A percentile compares a stretch with the other conserved stretches of the same genome.
These are phyloP conservation scores for Harpagifer antarcticus DNA, from an alignment of 2,797 vertebrate genomes.

Conservation along the genomic window DNA sequence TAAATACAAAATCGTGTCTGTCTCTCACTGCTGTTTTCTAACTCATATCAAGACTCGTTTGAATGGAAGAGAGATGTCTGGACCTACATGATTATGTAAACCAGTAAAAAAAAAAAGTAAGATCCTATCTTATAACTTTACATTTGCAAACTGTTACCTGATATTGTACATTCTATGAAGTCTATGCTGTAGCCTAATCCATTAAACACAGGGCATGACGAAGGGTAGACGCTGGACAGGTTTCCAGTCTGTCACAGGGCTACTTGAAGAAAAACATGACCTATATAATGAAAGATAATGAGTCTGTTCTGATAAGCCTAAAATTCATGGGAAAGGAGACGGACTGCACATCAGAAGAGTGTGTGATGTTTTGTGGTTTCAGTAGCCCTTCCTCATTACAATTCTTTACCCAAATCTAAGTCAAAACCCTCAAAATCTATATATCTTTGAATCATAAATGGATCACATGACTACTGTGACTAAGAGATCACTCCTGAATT, in stretches of 20 bases:
- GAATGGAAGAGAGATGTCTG: not conserved
- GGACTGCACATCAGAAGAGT: not conserved
- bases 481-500: no score
- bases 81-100: not conserved
- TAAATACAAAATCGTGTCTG: not conserved
- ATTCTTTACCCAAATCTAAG: not conserved
- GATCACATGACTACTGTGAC: no score
- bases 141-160: no score
- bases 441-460: no score
- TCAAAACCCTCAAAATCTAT: not conserved
- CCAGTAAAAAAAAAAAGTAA: not conserved
- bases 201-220: not conserved
- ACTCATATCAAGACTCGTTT: not conserved
- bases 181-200: not conserved
- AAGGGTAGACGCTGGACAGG: not conserved
- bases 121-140: not conserved
- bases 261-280: not conserved
- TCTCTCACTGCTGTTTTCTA: not conserved
- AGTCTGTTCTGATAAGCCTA: not conserved
- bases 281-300: not conserved
- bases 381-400: not conserved
- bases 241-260: not conserved
- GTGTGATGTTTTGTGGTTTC: not conserved
- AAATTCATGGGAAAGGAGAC: not conserved
- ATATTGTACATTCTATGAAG: not conserved